Evolutionary conservation across 2,888 invertebrate species (phyloP).

Genomic region (Tipula confusa): DNA sequence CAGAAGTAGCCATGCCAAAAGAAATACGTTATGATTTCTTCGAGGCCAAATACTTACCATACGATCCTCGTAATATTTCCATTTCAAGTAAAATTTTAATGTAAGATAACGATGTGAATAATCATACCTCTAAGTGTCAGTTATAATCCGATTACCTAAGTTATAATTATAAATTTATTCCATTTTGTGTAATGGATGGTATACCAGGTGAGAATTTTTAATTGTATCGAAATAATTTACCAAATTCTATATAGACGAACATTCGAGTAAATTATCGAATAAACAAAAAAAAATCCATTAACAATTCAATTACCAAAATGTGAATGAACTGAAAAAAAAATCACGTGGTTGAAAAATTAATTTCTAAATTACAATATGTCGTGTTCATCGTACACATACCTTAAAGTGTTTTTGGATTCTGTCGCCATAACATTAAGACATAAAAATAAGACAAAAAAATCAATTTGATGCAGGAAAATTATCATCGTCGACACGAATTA

Average conservation of each 20-base stretch:
- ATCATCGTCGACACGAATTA: not conserved
- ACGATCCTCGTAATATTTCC: not conserved
- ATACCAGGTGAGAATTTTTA: not conserved
- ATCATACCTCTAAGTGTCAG: not conserved
- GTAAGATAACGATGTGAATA: not conserved
- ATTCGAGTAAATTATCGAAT: not conserved
- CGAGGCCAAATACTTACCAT: no score
- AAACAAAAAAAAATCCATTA: not conserved
- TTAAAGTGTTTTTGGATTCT: not conserved
- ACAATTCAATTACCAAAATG: not conserved
- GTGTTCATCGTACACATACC: not conserved
- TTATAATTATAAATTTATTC: not conserved
- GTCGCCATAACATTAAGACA: not conserved
- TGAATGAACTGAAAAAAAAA: not conserved
- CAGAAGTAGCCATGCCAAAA: no score
- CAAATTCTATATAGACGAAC: not conserved
- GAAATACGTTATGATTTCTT: no score
- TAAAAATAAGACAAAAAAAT: not conserved
- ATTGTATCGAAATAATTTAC: not conserved
- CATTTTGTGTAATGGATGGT: not conserved
- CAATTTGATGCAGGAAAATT: not conserved
- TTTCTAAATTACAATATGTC: not conserved
- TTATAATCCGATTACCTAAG: not conserved
- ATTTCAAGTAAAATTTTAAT: not conserved
- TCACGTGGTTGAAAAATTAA: not conserved